These are phyloP conservation scores for Noctua pronuba DNA, from an alignment of 2,888 invertebrate genomes.

Conservation along the genomic window DNA sequence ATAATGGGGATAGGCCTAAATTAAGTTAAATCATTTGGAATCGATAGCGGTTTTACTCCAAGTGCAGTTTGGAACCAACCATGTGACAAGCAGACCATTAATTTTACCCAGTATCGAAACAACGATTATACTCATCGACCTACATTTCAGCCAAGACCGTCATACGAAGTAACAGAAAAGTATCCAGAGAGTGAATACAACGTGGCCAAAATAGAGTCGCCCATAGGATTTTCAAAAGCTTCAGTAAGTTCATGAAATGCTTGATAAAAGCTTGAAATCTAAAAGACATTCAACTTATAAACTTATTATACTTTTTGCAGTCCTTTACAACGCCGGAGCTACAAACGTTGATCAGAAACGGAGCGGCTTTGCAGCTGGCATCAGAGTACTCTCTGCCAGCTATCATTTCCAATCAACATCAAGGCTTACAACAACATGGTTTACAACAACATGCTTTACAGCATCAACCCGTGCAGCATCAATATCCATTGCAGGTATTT, in stretches of 20 bases:
- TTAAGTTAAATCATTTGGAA: background rate
- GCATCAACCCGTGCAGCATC: constrained; percentile 79
- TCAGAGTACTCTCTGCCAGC: constrained; percentile 84
- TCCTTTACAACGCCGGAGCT: constrained; percentile 80
- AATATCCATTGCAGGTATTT: constrained; percentile 77
- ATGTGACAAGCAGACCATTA: background rate
- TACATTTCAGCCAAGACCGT: constrained; percentile 76
- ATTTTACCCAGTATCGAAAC: background rate
- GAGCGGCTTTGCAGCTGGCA: constrained; percentile 85
- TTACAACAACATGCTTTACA: constrained; percentile 73
- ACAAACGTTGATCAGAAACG: constrained; percentile 82
- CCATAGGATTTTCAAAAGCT: constrained; percentile 85
- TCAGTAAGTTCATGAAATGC: constrained; percentile 72
- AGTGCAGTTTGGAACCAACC: constrained; percentile 2
- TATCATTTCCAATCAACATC: constrained; percentile 83
- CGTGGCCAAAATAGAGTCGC: constrained; percentile 80
- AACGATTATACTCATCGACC: background rate
- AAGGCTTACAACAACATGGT: constrained; percentile 79
- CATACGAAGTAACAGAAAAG: constrained; percentile 86
- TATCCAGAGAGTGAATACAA: constrained; percentile 78
- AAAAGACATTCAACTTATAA: too few relatives aligned
- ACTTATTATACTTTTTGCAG: constrained; percentile 39
- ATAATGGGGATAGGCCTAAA: background rate
- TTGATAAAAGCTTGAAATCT: background rate
- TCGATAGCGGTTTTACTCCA: background rate